Base-by-base conservation (phyloP, 2,113 vertebrate genomes). In the Indicator indicator region DNA sequence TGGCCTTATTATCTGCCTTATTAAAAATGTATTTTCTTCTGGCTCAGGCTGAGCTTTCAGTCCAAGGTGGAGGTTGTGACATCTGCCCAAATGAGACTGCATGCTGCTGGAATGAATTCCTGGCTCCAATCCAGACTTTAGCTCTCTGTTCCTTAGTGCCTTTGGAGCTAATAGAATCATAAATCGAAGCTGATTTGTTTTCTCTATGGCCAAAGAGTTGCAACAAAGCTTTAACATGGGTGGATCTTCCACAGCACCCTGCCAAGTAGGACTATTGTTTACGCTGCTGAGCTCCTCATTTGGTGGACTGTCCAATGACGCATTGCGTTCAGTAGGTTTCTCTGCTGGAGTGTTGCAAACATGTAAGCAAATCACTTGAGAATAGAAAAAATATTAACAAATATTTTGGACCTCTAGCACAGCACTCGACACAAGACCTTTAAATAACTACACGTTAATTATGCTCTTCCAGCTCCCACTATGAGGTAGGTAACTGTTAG, bases 361-460 rank as follows among this genome's bases (percentile, higher is more conserved):
- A 42, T 24, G 11, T 78, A 70, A 89, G 44, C 68, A 92, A 94
- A 89, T 24, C 36, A 90, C 68, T 65, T 91, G 58, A 54, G 48
- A 54, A 38, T 59, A 93, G 65, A 79, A 91, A 81, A 63, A 91
- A 78, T 88, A 71, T 50, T 89, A 91, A 74, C 12, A 38, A 81
- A 81, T 93, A 73, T 68, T 76, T 74, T 94, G 50, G 80, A 56
- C 63, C 69, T 88, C 79, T 80, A 72, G 85, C 0, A 0, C 63
- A 89, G 69, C 46, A 83, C 89, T 77, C 81, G 91, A 26, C 38
- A 42, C 63, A 91, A 87, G 50, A 91, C 27, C 59, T 95, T 81
- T 84, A 84, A 92, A 73, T 85, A 93, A 82, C 59, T 60, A 28
- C 71, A 87, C 32, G 60, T 83, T 92, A 90, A 89, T 96, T 92